Evolutionary conservation across 2,113 vertebrate species (phyloP).

Genomic region (Drymodes brunneopygia): DNA sequence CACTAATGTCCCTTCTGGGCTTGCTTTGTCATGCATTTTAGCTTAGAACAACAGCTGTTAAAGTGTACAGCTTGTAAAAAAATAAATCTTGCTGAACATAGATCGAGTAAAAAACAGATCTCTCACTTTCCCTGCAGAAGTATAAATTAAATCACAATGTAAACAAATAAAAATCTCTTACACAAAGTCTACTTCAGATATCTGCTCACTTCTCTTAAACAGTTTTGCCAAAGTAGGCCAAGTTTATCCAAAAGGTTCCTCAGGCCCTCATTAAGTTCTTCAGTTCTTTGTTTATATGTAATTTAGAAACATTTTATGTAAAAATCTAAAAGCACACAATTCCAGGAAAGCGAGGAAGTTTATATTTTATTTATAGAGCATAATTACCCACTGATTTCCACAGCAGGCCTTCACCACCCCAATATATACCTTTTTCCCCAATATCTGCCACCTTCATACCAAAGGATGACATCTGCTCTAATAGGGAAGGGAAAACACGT

Average conservation of each 20-base stretch:
- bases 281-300: neutral
- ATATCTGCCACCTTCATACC: neutral
- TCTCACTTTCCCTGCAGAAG: neutral
- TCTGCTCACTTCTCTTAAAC: neutral
- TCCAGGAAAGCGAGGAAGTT: neutral
- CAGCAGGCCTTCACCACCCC: neutral
- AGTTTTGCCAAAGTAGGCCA: neutral
- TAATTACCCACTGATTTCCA: neutral
- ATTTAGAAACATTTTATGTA: neutral
- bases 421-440: neutral
- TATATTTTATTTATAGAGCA: neutral
- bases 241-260: neutral
- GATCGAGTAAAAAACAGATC: neutral
- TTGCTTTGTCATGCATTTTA: neutral
- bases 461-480: neutral
- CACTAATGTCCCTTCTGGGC: neutral
- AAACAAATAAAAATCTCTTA: neutral
- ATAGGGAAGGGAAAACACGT: neutral
- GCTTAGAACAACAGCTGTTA: neutral
- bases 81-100: neutral
- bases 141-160: neutral
- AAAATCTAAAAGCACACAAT: neutral
- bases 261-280: neutral
- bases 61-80: neutral
- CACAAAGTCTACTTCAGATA: neutral